Conservation (phyloP, 2,888 invertebrate species). For the Acanthosoma haemorrhoidale region DNA sequence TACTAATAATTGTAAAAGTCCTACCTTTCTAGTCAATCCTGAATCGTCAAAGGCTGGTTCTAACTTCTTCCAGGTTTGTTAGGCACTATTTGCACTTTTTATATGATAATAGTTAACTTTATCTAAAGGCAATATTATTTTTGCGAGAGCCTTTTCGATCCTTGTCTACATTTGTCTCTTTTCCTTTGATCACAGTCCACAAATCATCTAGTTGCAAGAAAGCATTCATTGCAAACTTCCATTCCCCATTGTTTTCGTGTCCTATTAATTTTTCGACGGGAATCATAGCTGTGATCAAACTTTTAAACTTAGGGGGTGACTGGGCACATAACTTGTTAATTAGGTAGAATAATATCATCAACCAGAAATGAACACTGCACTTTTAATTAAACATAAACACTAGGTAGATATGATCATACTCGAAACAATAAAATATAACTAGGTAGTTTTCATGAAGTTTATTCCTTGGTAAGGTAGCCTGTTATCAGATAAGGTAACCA, state of each 20-base stretch:
- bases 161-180: neutral
- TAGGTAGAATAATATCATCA: too few relatives aligned
- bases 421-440: too few relatives aligned
- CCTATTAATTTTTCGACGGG: slow-evolving; percentile 21
- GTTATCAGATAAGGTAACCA: too few relatives aligned
- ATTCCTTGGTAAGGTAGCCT: too few relatives aligned
- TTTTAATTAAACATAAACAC: too few relatives aligned
- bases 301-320: neutral
- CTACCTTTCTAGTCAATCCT: slow-evolving; percentile 24
- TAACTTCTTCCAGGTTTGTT: slow-evolving; percentile 5
- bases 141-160: slow-evolving; percentile 16
- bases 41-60: slow-evolving; percentile 25
- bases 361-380: too few relatives aligned
- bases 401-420: too few relatives aligned
- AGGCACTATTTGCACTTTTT: neutral
- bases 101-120: neutral
- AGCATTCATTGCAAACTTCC: slow-evolving; percentile 16
- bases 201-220: slow-evolving; percentile 13
- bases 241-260: slow-evolving; percentile 20
- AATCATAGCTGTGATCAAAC: too few relatives aligned
- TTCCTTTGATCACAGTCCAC: slow-evolving; percentile 16
- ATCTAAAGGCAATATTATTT: slow-evolving; percentile 19
- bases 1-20: slow-evolving; percentile 4
- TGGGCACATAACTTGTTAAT: neutral
- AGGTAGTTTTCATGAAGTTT: too few relatives aligned